Conservation (phyloP, 2,888 invertebrate species). For the Drosophila borborema region DNA sequence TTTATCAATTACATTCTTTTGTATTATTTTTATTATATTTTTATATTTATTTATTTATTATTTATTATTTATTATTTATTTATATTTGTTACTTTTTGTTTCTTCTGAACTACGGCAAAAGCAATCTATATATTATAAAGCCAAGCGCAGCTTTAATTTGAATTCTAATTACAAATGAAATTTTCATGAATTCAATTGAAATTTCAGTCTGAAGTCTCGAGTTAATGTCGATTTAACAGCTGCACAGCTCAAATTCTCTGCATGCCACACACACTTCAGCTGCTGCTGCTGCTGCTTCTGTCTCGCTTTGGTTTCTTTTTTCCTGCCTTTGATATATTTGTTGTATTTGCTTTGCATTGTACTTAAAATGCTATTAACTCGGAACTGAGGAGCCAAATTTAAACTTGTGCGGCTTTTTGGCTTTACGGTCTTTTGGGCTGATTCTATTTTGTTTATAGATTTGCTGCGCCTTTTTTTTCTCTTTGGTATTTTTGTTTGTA, state of each 20-base stretch:
- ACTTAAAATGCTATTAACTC: slow-evolving; percentile 81
- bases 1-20: too few species aligned
- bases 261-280: neutral
- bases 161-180: slow-evolving; percentile 18
- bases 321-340: too few species aligned
- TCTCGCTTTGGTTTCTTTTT: neutral
- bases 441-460: slow-evolving; percentile 63
- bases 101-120: too few species aligned
- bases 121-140: too few species aligned
- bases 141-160: too few species aligned
- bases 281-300: neutral
- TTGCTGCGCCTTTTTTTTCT: slow-evolving; percentile 12
- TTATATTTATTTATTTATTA: too few species aligned
- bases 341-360: slow-evolving; percentile 44
- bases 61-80: too few species aligned
- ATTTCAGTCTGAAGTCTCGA: slow-evolving; percentile 30
- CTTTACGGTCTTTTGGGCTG: slow-evolving; percentile 53
- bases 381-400: slow-evolving; percentile 49
- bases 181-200: slow-evolving; percentile 34
- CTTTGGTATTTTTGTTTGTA: slow-evolving; percentile 7
- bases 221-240: slow-evolving; percentile 53
- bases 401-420: slow-evolving; percentile 76
- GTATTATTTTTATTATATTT: too few species aligned
- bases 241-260: neutral
- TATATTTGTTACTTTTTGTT: too few species aligned